These are phyloP conservation scores for Polypedilum vanderplanki DNA, from an alignment of 1,140 invertebrate genomes.

Conservation along the genomic window DNA sequence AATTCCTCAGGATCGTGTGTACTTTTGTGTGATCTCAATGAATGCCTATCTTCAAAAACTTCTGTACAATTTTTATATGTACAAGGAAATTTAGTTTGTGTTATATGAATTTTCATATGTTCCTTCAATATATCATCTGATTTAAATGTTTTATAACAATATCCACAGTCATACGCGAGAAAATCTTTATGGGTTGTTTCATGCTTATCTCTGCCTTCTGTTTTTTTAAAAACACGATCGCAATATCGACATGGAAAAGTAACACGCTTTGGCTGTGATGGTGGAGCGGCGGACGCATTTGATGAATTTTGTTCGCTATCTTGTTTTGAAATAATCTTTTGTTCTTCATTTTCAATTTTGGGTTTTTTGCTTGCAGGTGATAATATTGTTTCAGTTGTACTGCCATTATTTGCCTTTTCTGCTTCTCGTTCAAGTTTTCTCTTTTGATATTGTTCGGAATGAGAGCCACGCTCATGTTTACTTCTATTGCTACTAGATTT, in stretches of 20 bases:
- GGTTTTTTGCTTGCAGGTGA: not conserved
- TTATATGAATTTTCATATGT: not conserved
- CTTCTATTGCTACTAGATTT: constrained; percentile 14
- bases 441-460: not conserved
- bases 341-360: not conserved
- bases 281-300: not conserved
- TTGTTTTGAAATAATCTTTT: not conserved
- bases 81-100: not conserved
- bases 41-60: not conserved
- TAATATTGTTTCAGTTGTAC: not conserved
- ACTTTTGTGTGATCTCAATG: not conserved
- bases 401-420: not conserved
- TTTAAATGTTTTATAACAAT: not conserved
- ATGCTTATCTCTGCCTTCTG: not conserved
- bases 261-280: no score
- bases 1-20: not conserved
- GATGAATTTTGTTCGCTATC: no score
- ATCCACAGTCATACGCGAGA: not conserved
- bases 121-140: not conserved
- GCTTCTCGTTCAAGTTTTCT: constrained; percentile 10
- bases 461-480: not conserved
- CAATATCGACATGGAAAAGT: constrained; percentile 16
- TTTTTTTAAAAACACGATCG: not conserved
- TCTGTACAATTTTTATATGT: not conserved
- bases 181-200: constrained; percentile 6